Conservation (phyloP, 2,113 vertebrate species). For the Odontophorus gujanensis region DNA sequence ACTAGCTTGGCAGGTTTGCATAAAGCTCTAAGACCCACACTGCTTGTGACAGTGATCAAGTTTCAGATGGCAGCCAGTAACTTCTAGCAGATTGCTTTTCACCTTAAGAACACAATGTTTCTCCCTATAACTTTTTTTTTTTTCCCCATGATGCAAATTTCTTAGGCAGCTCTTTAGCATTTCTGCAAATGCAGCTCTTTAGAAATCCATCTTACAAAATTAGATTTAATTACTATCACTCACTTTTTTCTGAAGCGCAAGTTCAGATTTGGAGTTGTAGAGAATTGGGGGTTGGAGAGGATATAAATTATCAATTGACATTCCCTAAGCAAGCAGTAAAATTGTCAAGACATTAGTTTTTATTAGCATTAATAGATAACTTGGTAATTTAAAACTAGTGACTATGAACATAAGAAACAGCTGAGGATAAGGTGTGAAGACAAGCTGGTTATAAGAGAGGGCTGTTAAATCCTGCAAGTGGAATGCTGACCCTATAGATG, state of each 20-base stretch:
- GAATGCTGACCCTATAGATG: background rate
- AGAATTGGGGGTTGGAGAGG: background rate
- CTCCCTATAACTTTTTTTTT: background rate
- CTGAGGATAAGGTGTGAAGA: background rate
- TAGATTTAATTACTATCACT: background rate
- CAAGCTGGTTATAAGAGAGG: background rate
- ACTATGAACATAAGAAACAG: background rate
- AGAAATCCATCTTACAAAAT: background rate
- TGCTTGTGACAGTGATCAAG: background rate
- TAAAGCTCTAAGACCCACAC: background rate
- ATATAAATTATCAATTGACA: background rate
- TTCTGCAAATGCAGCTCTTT: background rate
- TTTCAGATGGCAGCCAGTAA: background rate
- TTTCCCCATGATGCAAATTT: background rate
- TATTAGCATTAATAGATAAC: background rate
- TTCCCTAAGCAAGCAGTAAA: background rate
- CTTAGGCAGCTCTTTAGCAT: background rate
- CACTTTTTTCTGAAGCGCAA: background rate
- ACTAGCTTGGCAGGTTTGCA: slow-evolving; percentile 9
- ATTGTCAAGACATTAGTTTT: background rate
- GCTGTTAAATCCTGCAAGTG: rapidly evolving
- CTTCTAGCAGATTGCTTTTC: background rate
- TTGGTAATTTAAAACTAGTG: background rate
- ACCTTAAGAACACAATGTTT: background rate
- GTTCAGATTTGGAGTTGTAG: background rate